Base-by-base conservation (phyloP, 2,113 vertebrate species). In the Lepus timidus region DNA sequence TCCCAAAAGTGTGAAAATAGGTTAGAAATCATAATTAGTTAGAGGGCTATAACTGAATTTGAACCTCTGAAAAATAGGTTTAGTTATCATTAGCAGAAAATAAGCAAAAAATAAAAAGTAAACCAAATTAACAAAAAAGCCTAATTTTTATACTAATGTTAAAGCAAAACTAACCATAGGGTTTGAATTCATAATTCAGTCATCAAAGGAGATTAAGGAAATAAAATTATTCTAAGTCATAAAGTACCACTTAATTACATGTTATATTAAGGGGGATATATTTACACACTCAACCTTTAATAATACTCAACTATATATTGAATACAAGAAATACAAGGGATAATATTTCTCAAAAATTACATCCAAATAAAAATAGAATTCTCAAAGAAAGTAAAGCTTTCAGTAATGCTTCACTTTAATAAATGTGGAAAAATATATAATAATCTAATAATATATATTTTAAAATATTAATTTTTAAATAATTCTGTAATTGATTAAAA, bases 361-460 rank as follows among this genome's bases (percentile, higher is more conserved):
- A 85, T 85, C n/a, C 52, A 73, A 58, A 58, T 96, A 31, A 94
- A 91, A 81, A 73, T 4, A 14, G 23, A 91, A 20, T 65, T 92
- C 95, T 75, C 23, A 20, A 65, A 31, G 25, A 87, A 90, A 62
- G 2, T 4, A 2, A 5, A 2, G 5, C 1, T 1, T 74, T 74
- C 65, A n/a, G 91, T 85, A 85, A 67, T 31, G 3, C 29, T 65
- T 78, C 3, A 73, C 7, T 22, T 73, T 33, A 36, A 1, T 36
- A 78, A 9, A 39, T 0, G 58, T 23, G 14, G 23, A 36, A 80
- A 87, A 36, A 80, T 80, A 10, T 90, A 14, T 92, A 83, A 62
- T 70, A 95, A 71, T 7, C 6, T 82, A 44, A 82, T 65, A 90
- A 3, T 58, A 12, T 82, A 2, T 71, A 58, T 17, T 58, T 58